Conservation (phyloP, 2,113 vertebrate species). For the Rattus rattus region DNA sequence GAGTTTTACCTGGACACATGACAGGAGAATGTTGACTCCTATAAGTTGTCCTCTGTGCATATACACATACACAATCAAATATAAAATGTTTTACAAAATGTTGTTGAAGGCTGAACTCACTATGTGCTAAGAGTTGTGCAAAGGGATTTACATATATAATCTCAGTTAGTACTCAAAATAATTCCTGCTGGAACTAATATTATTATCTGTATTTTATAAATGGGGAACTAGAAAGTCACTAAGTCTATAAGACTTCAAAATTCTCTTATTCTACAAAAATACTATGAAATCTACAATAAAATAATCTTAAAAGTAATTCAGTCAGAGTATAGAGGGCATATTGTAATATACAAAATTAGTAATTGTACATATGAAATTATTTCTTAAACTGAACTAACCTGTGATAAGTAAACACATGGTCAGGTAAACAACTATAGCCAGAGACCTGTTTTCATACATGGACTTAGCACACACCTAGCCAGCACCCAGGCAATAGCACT, state of each 20-base stretch:
- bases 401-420: not conserved
- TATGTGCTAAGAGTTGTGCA: not conserved
- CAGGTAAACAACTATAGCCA: conserved; percentile 21
- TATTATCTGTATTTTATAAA: conserved; percentile 46
- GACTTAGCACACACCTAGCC: not conserved
- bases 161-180: conserved; percentile 35
- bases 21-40: not conserved
- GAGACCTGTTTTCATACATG: conserved; percentile 4
- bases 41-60: not conserved
- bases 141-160: conserved; percentile 7
- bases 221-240: conserved; percentile 10
- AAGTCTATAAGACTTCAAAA: conserved; percentile 25
- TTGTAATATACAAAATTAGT: not conserved
- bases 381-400: conserved; percentile 55
- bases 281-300: conserved; percentile 18
- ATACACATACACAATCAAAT: not conserved
- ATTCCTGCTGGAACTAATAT: not conserved
- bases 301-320: not conserved
- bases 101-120: conserved; percentile 8
- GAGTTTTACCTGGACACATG: not conserved
- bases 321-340: not conserved
- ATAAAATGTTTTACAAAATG: conserved; percentile 26
- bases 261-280: conserved; percentile 39
- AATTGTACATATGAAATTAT: conserved; percentile 38
- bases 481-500: conserved; percentile 33